A percentile compares a stretch with the other conserved stretches of the same genome.
Evolutionary conservation across 2,113 vertebrate genomes (phyloP).

Genomic region (Strix uralensis): DNA sequence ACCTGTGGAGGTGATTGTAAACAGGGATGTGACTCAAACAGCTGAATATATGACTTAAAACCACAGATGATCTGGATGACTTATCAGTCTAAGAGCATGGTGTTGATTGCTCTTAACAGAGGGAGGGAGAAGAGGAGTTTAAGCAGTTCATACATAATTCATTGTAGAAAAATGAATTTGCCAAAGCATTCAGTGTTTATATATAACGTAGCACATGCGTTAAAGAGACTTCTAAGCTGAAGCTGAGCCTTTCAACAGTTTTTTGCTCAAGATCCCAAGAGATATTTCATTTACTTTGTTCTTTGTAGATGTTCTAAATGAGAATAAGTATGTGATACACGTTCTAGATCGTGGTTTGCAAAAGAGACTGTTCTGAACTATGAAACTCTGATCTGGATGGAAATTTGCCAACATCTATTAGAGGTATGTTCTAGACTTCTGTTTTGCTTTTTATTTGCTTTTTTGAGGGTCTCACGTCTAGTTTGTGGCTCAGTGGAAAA

Average conservation of each 20-base stretch:
- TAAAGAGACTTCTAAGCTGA: constrained; percentile 13
- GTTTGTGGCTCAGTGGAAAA: background rate
- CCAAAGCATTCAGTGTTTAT: background rate
- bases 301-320: background rate
- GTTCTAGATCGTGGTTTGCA: background rate
- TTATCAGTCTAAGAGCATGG: background rate
- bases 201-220: background rate
- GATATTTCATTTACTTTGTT: background rate
- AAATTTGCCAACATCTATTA: background rate
- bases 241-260: background rate
- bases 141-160: constrained; percentile 2
- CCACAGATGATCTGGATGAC: background rate
- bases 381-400: background rate
- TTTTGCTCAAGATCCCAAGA: background rate
- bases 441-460: background rate
- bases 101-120: background rate
- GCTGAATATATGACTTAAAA: background rate
- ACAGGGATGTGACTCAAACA: background rate
- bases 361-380: background rate
- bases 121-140: background rate
- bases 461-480: background rate
- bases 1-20: background rate
- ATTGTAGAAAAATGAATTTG: background rate
- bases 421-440: background rate
- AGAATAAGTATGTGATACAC: background rate